Percentiles rank a stretch among this genome's conserved stretches.
Evolutionary conservation across 2,797 vertebrate genomes (phyloP).

Genomic region (Poecilia velifera): DNA sequence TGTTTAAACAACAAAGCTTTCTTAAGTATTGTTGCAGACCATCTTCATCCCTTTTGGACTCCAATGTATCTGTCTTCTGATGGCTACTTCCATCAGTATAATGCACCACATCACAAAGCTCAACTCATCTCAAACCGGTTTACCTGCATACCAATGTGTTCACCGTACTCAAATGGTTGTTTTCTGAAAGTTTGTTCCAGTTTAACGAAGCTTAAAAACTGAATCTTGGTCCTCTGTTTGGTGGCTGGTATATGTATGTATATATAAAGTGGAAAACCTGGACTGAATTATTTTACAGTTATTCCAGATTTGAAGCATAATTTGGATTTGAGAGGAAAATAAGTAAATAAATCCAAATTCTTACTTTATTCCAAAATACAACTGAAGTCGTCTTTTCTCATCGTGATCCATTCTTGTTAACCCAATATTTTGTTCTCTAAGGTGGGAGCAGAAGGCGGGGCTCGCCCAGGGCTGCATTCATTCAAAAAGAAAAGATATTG

Average conservation of each 20-base stretch:
- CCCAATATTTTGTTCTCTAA: background rate
- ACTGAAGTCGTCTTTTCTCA: background rate
- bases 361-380: background rate
- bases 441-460: background rate
- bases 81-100: slow-evolving; percentile 58
- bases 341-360: background rate
- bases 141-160: background rate
- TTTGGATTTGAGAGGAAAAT: background rate
- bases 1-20: background rate
- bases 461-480: background rate
- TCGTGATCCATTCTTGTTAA: background rate
- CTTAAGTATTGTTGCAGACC: background rate
- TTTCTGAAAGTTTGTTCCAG: no score
- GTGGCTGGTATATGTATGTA: background rate
- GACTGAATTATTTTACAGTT: background rate
- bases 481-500: background rate
- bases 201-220: no score
- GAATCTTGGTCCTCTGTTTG: no score
- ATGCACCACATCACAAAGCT: background rate
- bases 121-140: background rate
- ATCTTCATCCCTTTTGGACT: background rate
- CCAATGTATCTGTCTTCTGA: slow-evolving; percentile 39
- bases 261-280: background rate
- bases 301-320: background rate
- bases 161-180: background rate